Base-by-base conservation (phyloP, 2,113 vertebrate species). In the Nanorana parkeri region DNA sequence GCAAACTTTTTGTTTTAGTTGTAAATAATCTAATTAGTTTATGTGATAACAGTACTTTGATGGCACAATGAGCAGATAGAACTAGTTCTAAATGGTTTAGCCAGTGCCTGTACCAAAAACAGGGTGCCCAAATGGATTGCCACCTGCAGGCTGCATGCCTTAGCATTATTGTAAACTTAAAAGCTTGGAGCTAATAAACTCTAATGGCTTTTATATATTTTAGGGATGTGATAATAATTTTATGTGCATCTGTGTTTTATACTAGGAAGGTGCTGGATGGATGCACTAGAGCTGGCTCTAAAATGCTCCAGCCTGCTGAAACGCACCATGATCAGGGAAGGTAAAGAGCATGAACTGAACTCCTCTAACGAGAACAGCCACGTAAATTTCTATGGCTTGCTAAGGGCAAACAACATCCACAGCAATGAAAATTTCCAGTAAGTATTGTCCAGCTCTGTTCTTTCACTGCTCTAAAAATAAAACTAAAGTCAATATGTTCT, bases 201-300 rank as follows among this genome's bases (percentile, higher is more conserved):
- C 41, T 15, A 13, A 47, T 10, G 2, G 5, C 41, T 47, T 2
- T 13, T 13, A 47, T 1, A 13, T 47, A 47, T 47, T 47, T 8
- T 47, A 47, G 11, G 11, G 41, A 47, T 47, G 41, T 47, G 13
- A 8, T 47, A 47, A 2, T 47, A 10, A 41, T 41, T 69, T 68
- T 61, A 5, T 15, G 8, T 73, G 36, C 11, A 32, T 23, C 3
- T 71, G 8, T 10, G 17, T 88, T 75, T 26, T 87, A 78, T 58
- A 91, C 78, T 84, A 99, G 98, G 98, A 74, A 95, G 98, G 67
- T 99, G 97, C 90, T 99, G 97, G 97, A 98, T 99, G 98, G 98
- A 99, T 78, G 98, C 98, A 84, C 90, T 99, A 87, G 98, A 99
- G 86, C 90, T 99, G 90, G 97, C 98, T 86, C 91, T 99, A 90